Conservation (phyloP, 1,140 invertebrate genomes). For the Archivesica marissinica region DNA sequence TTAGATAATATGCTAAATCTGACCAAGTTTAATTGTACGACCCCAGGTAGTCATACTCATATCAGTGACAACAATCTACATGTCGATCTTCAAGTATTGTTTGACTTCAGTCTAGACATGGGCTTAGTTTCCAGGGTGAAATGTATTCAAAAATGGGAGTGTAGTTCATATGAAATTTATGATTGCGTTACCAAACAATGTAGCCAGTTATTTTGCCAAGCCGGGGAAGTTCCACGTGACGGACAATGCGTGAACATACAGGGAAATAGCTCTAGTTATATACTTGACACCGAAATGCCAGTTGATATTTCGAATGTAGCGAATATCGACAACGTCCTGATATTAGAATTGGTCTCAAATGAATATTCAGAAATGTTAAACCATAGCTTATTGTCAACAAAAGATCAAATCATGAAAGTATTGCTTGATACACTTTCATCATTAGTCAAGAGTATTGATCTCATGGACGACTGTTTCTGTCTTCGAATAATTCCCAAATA, state of each 20-base stretch:
- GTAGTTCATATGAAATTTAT: background rate
- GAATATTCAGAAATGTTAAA: background rate
- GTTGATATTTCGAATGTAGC: background rate
- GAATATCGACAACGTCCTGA: background rate
- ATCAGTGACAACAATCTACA: background rate
- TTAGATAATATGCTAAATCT: background rate
- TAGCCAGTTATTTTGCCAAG: background rate
- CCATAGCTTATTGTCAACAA: background rate
- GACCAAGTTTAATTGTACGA: background rate
- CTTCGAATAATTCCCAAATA: no score
- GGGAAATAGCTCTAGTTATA: background rate
- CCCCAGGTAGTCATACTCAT: no score
- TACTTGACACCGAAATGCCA: background rate
- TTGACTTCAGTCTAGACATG: background rate
- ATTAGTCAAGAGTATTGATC: background rate
- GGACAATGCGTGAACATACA: background rate
- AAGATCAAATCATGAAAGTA: background rate
- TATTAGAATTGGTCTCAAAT: background rate
- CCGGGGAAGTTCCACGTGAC: background rate
- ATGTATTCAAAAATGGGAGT: background rate
- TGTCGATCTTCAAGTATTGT: background rate
- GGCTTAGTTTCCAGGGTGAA: background rate
- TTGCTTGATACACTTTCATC: background rate
- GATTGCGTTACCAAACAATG: conserved; percentile 11
- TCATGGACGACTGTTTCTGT: background rate